Evolutionary conservation across 35 echinoderm and acorn worm genomes (phyloP).

Genomic region (Heliocidaris tuberculata): DNA sequence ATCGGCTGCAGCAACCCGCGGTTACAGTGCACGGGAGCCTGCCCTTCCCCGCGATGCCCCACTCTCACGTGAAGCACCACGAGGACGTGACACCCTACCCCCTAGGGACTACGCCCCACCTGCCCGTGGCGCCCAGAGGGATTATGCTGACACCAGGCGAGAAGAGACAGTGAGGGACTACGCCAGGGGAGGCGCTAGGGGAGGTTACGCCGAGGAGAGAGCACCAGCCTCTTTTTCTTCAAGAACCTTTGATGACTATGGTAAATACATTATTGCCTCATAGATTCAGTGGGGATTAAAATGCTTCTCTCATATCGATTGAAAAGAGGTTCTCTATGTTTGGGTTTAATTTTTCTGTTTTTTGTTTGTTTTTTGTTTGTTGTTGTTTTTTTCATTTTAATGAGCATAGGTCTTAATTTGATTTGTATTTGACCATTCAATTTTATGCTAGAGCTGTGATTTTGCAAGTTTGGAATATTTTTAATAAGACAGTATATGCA

Average conservation of each 20-base stretch:
- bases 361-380: too few relatives aligned
- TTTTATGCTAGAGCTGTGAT: too few relatives aligned
- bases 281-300: too few relatives aligned
- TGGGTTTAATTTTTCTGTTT: too few relatives aligned
- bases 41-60: background rate
- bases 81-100: background rate
- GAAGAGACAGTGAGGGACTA: slow-evolving; percentile 16
- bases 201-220: background rate
- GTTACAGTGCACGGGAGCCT: background rate
- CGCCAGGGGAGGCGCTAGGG: background rate
- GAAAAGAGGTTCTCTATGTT: too few relatives aligned
- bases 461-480: too few relatives aligned
- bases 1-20: background rate
- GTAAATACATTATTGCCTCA: background rate
- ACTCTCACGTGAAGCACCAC: background rate
- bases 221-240: background rate
- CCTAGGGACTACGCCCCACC: background rate
- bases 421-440: too few relatives aligned
- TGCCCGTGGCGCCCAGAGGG: background rate
- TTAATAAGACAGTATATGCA: too few relatives aligned
- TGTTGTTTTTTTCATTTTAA: too few relatives aligned
- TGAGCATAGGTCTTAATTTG: too few relatives aligned
- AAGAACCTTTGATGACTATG: slow-evolving; percentile 16
- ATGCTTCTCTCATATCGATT: too few relatives aligned
- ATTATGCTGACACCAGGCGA: background rate